Percentiles rank a stretch among this genome's conserved stretches.
Evolutionary conservation across 92 coral and sea anemone genomes (phyloP).

Genomic region (Palythoa caribaeorum): DNA sequence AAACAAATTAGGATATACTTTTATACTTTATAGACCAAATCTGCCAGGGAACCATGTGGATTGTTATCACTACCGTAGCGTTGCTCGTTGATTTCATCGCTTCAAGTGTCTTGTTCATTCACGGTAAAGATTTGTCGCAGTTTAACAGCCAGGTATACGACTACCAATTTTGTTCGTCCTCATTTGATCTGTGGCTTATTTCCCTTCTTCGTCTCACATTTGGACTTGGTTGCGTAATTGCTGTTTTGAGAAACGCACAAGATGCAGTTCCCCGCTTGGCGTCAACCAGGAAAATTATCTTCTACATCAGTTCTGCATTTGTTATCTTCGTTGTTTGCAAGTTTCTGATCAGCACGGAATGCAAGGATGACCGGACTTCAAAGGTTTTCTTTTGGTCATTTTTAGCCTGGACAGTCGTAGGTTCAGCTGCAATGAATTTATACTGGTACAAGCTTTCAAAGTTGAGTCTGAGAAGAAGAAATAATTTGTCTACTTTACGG

Average conservation of each 20-base stretch:
- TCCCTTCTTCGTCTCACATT: conserved; percentile 70
- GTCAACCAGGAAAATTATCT: conserved; percentile 64
- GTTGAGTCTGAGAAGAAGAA: conserved; percentile 27
- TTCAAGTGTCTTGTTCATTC: conserved; percentile 70
- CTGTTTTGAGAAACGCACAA: conserved; percentile 58
- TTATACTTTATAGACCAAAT: neutral
- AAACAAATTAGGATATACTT: neutral
- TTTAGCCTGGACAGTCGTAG: conserved; percentile 66
- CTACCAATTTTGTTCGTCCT: conserved; percentile 79
- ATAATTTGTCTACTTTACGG: conserved; percentile 64
- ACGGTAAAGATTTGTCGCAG: conserved; percentile 70
- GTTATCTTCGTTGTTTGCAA: conserved; percentile 76
- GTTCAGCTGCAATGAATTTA: conserved; percentile 64
- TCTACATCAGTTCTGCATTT: conserved; percentile 61
- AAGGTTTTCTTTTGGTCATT: conserved; percentile 84
- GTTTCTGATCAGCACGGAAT: conserved; percentile 89
- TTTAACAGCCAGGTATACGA: conserved; percentile 45
- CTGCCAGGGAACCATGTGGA: neutral
- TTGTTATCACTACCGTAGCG: conserved; percentile 15
- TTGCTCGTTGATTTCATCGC: conserved; percentile 64
- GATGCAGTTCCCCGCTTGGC: conserved; percentile 79
- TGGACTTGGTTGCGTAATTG: conserved; percentile 78
- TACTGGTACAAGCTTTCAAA: conserved; percentile 78
- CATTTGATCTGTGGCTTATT: conserved; percentile 87
- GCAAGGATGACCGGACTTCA: conserved; percentile 50